Evolutionary conservation across 2,888 invertebrate genomes (phyloP).

Genomic region (Tetramorium bicarinatum): DNA sequence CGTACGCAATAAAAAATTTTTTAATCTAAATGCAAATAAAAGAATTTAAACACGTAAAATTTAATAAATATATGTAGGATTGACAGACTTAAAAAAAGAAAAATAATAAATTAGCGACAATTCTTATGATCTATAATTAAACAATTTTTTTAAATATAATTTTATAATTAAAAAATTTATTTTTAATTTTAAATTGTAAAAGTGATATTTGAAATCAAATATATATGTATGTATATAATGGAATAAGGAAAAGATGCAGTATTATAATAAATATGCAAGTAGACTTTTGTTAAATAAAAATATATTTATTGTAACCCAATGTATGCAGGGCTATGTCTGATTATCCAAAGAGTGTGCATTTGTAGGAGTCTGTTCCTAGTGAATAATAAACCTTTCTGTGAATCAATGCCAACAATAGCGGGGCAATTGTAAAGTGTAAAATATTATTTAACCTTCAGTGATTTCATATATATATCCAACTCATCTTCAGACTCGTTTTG

Average conservation of each 20-base stretch:
- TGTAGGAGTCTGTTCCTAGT: slow-evolving; percentile 74
- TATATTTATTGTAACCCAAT: slow-evolving; percentile 35
- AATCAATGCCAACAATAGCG: slow-evolving; percentile 66
- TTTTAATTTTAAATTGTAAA: slow-evolving; percentile 1
- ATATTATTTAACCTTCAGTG: slow-evolving; percentile 82
- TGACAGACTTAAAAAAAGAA: background rate
- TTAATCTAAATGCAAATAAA: background rate
- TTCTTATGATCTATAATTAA: background rate
- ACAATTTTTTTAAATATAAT: background rate
- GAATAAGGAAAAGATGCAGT: background rate
- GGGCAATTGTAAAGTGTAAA: slow-evolving; percentile 69
- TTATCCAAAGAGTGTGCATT: slow-evolving; percentile 69
- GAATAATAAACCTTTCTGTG: slow-evolving; percentile 76
- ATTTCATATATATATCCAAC: slow-evolving; percentile 91
- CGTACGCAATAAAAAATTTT: background rate
- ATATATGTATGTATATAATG: slow-evolving; percentile 31
- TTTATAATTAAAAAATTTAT: background rate
- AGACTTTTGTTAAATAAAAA: slow-evolving; percentile 19
- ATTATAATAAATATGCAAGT: background rate
- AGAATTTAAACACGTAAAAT: slow-evolving; percentile 8
- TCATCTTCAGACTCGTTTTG: slow-evolving; percentile 88
- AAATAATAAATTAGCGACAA: background rate
- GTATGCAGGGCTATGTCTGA: slow-evolving; percentile 60
- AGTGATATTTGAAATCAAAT: slow-evolving; percentile 34
- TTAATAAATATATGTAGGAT: background rate